phyloP scores from a whole-genome alignment of 2,888 invertebrate species.

The Omphaloscelis lunosa region DNA sequence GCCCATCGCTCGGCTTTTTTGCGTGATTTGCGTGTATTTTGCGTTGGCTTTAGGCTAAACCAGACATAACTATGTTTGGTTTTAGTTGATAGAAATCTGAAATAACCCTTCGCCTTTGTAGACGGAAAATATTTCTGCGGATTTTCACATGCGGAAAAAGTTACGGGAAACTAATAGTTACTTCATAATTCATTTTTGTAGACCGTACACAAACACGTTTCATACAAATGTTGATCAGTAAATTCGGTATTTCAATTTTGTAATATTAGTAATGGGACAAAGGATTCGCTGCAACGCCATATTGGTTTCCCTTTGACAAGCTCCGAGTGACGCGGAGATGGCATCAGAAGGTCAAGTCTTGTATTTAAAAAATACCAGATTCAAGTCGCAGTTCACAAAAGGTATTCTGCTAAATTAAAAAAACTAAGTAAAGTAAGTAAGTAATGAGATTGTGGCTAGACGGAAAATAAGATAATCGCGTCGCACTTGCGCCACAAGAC shows the following conservation, averaged over 20 bases:
- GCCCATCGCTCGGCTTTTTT: too few relatives aligned
- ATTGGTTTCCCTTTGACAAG: slow-evolving; percentile 56
- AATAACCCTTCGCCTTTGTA: neutral
- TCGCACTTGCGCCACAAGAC: too few relatives aligned
- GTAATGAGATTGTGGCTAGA: too few relatives aligned
- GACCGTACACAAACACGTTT: slow-evolving; percentile 17
- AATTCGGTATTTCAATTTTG: slow-evolving; percentile 50
- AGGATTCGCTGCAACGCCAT: slow-evolving; percentile 39
- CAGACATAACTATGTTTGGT: neutral
- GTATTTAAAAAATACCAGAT: too few relatives aligned
- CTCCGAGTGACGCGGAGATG: neutral
- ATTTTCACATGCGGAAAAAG: neutral
- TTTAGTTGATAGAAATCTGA: neutral
- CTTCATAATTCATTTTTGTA: neutral
- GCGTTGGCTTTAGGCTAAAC: neutral
- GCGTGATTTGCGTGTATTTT: too few relatives aligned
- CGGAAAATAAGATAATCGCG: too few relatives aligned
- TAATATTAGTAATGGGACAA: slow-evolving; percentile 44
- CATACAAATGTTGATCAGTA: slow-evolving; percentile 34
- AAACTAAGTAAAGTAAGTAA: too few relatives aligned
- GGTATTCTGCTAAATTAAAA: too few relatives aligned
- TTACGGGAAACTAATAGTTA: neutral
- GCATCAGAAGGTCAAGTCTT: too few relatives aligned
- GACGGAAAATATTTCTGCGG: neutral
- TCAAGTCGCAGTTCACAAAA: too few relatives aligned